Evolutionary conservation across 1,140 invertebrate genomes (phyloP).

Genomic region (Zaprionus tsacasi): DNA sequence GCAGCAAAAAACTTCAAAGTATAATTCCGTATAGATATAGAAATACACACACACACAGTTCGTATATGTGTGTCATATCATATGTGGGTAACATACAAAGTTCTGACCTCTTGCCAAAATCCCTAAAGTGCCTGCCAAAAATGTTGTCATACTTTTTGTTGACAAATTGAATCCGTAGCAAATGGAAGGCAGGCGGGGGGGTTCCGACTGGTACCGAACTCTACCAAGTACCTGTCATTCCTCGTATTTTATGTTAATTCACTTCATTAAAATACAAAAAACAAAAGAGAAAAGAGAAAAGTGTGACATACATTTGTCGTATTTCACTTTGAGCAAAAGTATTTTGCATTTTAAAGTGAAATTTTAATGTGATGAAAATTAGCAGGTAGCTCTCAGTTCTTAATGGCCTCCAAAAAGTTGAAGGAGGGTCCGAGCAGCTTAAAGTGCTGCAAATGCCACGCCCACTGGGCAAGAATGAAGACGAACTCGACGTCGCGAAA

Average conservation of each 20-base stretch:
- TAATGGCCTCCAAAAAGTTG: slow-evolving; percentile 24
- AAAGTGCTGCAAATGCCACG: slow-evolving; percentile 25
- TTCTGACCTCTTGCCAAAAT: slow-evolving; percentile 68
- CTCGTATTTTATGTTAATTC: slow-evolving; percentile 77
- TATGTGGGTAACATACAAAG: slow-evolving; percentile 12
- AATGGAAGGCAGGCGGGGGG: background rate
- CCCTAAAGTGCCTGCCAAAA: slow-evolving; percentile 75
- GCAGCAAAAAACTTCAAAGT: slow-evolving; percentile 44
- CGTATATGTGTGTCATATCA: slow-evolving; percentile 29
- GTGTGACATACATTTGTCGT: slow-evolving; percentile 62
- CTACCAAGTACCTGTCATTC: slow-evolving; percentile 59
- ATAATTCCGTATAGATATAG: slow-evolving; percentile 5
- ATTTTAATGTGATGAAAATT: slow-evolving; percentile 63
- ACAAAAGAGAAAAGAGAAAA: slow-evolving; percentile 61
- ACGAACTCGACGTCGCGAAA: slow-evolving; percentile 36
- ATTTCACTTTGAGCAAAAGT: slow-evolving; percentile 41
- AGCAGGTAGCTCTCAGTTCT: slow-evolving; percentile 21
- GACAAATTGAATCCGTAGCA: slow-evolving; percentile 70
- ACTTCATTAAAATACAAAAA: slow-evolving; percentile 75
- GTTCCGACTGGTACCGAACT: background rate
- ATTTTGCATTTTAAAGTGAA: slow-evolving; percentile 58
- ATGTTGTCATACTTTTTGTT: slow-evolving; percentile 71
- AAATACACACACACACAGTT: slow-evolving; percentile 11
- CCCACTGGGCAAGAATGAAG: background rate
- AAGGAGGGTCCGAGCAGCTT: background rate